phyloP scores from a whole-genome alignment of 2,113 vertebrate species.

The Glaucomys volans region DNA sequence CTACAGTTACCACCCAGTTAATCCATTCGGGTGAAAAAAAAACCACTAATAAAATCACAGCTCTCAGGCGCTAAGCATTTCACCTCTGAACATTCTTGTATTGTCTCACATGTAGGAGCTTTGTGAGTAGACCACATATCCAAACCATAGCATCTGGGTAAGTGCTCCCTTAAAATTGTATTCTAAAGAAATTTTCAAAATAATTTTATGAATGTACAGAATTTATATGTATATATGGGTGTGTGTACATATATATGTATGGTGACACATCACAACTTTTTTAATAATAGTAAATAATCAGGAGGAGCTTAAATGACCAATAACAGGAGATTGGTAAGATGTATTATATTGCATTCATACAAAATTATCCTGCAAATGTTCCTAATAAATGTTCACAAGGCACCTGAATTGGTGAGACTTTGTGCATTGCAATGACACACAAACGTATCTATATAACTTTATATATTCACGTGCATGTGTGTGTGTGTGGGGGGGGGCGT shows the following conservation, averaged over 20 bases:
- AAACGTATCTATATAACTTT: not conserved
- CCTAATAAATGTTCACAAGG: not conserved
- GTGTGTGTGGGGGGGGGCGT: too few relatives aligned
- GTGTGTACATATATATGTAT: not conserved
- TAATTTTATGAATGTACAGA: not conserved
- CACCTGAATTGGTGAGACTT: not conserved
- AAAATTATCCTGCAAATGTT: not conserved
- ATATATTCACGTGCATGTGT: too few relatives aligned
- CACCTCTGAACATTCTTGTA: too few relatives aligned
- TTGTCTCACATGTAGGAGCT: too few relatives aligned
- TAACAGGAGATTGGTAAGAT: not conserved
- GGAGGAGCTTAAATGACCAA: not conserved
- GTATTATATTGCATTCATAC: too few relatives aligned
- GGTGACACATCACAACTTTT: not conserved
- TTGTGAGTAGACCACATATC: too few relatives aligned
- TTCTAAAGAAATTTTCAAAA: not conserved
- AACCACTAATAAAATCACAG: too few relatives aligned
- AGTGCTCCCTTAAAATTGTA: not conserved
- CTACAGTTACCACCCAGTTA: too few relatives aligned
- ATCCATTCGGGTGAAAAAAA: too few relatives aligned
- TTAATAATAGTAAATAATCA: not conserved
- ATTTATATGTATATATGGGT: not conserved
- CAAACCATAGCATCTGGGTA: not conserved
- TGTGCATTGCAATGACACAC: not conserved
- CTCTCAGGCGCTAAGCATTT: too few relatives aligned